These are phyloP conservation scores for Melierax canorus DNA, from an alignment of 2,113 vertebrate genomes.

Conservation along the genomic window DNA sequence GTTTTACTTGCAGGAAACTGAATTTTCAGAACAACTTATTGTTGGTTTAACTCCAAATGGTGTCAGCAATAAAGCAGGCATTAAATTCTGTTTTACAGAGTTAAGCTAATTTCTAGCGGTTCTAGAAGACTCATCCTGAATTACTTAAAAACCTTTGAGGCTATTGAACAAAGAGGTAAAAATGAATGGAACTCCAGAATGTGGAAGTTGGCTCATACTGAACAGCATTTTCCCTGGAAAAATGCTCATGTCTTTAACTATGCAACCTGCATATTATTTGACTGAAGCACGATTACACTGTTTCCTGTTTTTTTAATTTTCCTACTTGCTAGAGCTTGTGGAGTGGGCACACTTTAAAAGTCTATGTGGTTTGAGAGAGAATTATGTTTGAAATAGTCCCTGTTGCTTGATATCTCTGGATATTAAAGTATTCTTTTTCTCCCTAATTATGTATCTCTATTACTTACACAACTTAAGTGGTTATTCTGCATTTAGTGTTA, in stretches of 20 bases:
- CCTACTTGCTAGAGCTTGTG: not conserved
- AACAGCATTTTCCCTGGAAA: not conserved
- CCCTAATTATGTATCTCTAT: fast-evolving
- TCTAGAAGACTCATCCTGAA: not conserved
- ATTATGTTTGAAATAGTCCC: not conserved
- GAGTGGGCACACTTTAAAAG: not conserved
- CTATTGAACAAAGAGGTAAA: not conserved
- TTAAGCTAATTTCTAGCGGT: not conserved
- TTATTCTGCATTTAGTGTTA: not conserved
- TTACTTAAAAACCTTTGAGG: not conserved
- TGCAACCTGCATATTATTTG: not conserved
- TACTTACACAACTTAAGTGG: not conserved
- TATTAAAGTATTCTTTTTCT: not conserved
- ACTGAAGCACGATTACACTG: not conserved
- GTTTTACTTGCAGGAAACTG: not conserved
- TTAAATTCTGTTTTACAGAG: not conserved
- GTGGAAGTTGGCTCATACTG: not conserved
- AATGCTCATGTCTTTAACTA: not conserved
- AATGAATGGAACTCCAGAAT: not conserved
- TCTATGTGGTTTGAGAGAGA: not conserved
- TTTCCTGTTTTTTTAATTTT: not conserved
- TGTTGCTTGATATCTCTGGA: not conserved
- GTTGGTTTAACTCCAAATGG: not conserved
- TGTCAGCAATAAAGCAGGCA: not conserved
- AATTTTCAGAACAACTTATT: not conserved